Conservation (phyloP, 2,113 vertebrate genomes). For the Anoplopoma fimbria region DNA sequence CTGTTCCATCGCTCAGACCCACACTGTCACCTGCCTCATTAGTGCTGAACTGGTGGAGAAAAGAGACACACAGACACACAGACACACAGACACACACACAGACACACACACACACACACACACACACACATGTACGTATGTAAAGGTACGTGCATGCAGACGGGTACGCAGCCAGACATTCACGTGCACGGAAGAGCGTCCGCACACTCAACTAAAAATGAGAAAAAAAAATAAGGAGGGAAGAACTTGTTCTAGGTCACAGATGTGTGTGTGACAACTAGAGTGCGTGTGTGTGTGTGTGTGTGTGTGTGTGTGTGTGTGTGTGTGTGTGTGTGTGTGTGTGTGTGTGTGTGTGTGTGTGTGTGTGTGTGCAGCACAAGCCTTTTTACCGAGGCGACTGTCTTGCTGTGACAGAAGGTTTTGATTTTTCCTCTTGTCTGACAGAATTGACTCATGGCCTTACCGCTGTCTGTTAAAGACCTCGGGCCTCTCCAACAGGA, state of each 20-base stretch:
- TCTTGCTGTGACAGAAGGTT: constrained; percentile 63
- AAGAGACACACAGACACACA: constrained; percentile 29
- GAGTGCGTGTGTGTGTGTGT: constrained; percentile 35
- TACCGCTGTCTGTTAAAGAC: constrained; percentile 60
- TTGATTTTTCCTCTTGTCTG: constrained; percentile 69
- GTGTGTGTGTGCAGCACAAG: constrained; percentile 34
- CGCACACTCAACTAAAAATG: constrained; percentile 25
- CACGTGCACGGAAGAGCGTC: constrained; percentile 39
- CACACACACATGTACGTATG: constrained; percentile 29
- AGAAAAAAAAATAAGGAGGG: constrained; percentile 45
- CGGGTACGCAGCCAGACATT: constrained; percentile 28
- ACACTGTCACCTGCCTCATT: constrained; percentile 82
- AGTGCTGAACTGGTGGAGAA: constrained; percentile 68
- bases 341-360: constrained; percentile 20
- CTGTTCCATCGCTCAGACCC: constrained; percentile 72
- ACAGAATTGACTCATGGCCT: constrained; percentile 65
- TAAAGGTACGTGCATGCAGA: not conserved
- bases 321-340: constrained; percentile 39
- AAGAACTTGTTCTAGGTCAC: constrained; percentile 63
- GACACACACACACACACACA: not conserved
- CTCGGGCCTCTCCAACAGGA: constrained; percentile 38
- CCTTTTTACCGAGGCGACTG: constrained; percentile 42
- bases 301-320: constrained; percentile 49
- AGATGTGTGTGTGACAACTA: constrained; percentile 52
- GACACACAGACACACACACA: constrained; percentile 9